phyloP scores from a whole-genome alignment of 2,113 vertebrate genomes.

The Sarotherodon lohbergeri region DNA sequence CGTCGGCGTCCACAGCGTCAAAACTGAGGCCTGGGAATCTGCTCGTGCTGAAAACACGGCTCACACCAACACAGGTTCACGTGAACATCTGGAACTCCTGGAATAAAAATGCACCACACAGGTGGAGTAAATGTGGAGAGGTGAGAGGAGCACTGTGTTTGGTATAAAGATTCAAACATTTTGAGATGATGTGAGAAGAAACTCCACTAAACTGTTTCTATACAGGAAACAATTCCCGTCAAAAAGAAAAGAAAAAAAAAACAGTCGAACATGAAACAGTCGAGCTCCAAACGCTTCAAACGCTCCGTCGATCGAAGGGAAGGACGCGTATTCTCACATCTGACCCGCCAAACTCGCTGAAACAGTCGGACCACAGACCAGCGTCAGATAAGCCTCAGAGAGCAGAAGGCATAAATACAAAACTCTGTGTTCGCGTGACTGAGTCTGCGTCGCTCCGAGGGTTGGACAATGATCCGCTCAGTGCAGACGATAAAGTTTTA shows the following conservation, averaged over 20 bases:
- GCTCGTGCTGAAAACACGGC: not conserved
- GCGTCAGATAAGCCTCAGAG: not conserved
- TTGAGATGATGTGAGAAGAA: not conserved
- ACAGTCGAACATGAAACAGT: not conserved
- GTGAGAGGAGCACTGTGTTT: not conserved
- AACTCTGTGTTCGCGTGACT: not conserved
- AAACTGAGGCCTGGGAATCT: not conserved
- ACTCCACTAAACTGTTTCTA: not conserved
- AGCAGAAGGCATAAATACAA: not conserved
- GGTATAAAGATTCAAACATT: not conserved
- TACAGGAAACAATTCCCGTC: fast-evolving
- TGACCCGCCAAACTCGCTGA: not conserved
- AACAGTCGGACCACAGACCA: not conserved
- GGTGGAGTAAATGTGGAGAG: not conserved
- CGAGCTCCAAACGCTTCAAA: not conserved
- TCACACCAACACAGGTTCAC: fast-evolving
- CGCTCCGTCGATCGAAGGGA: not conserved
- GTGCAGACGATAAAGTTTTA: not conserved
- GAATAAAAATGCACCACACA: not conserved
- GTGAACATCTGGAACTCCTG: not conserved
- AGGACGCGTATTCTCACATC: not conserved
- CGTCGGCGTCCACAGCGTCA: not conserved
- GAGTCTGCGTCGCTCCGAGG: not conserved
- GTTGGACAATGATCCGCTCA: fast-evolving
- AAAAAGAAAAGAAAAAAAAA: not conserved